phyloP scores from a whole-genome alignment of 2,888 invertebrate genomes.

The Agonopterix alstromeriana region DNA sequence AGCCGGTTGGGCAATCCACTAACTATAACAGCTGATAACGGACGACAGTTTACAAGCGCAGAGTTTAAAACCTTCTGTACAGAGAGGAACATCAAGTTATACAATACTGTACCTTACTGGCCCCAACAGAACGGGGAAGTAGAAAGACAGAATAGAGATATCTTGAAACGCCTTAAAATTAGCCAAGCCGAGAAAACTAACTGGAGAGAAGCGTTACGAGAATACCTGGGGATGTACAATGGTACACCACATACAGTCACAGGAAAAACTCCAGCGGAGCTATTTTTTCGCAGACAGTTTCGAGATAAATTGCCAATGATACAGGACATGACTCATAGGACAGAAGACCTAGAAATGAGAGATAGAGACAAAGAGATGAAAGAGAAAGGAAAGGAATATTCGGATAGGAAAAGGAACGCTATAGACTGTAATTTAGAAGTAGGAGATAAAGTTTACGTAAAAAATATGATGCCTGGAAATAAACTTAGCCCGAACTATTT shows the following conservation, averaged over 20 bases:
- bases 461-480: slow-evolving; percentile 13
- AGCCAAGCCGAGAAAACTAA: slow-evolving; percentile 10
- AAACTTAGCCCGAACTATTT: slow-evolving; percentile 11
- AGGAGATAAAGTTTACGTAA: slow-evolving; percentile 19
- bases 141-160: slow-evolving; percentile 19
- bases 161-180: slow-evolving; percentile 18
- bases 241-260: slow-evolving; percentile 27
- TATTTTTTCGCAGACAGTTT: slow-evolving; percentile 20
- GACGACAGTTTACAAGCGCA: slow-evolving; percentile 16
- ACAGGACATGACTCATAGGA: slow-evolving; percentile 1
- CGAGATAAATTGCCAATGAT: slow-evolving; percentile 20
- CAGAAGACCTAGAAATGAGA: slow-evolving; percentile 12
- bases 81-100: slow-evolving; percentile 13
- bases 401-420: too few species aligned
- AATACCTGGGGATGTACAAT: slow-evolving; percentile 24
- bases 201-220: slow-evolving; percentile 11
- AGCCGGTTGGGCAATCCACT: slow-evolving; percentile 4
- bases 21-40: slow-evolving; percentile 20
- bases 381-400: slow-evolving; percentile 14
- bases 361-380: slow-evolving; percentile 17
- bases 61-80: slow-evolving; percentile 18
- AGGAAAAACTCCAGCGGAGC: slow-evolving; percentile 19
- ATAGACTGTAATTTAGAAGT: slow-evolving; percentile 6
- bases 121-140: slow-evolving; percentile 23
- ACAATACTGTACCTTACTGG: slow-evolving; percentile 18